Base-by-base conservation (phyloP, 2,113 vertebrate species). In the Carollia perspicillata region DNA sequence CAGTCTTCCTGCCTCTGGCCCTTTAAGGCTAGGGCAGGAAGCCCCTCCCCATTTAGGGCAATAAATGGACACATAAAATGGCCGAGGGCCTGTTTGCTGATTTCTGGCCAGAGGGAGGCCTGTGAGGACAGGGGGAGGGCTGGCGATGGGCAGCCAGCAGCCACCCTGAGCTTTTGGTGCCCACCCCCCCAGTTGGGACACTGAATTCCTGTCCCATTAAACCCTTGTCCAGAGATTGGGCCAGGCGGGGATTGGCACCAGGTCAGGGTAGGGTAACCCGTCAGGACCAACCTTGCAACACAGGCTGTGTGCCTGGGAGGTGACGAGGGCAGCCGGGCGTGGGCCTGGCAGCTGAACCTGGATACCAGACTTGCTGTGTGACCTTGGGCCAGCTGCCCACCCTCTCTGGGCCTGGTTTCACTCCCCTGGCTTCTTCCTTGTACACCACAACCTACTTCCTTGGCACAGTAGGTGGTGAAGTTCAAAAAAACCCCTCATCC, bases 221-320 rank as follows among this genome's bases (percentile, higher is more conserved):
- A 97, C 42, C 63, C 16, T 3, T 30, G 66, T 90, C 92, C 77
- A 93, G 98, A 97, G 97, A 97, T 98, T 0, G 33, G 95, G 95
- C 98, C 97, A 97, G 98, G 97, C 93, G 42, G 91, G 75, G 95
- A 95, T 95, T 98, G 98, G 97, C 98, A 75, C 84, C 96, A 97
- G 97, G 91, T 97, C 91, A 95, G 98, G 98, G 98, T 90, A 95
- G 97, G 96, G 98, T 75, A 97, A 98, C 97, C 97, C 95, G 68
- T 97, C 88, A 69, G 69, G 92, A 86, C 97, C 94, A 95, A 97
- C 97, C 97, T 98, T 98, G 98, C 98, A 90, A 97, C 98, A 97
- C 0, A 16, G 37, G 93, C 96, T 1, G 40, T 69, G 9, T 28
- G 86, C 60, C 93, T 42, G 81, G 84, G 97, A 84, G 69, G 69